Evolutionary conservation across 2,797 vertebrate genomes (phyloP), one percentile per base, ranked within the genome.

Genomic region (Dromococcyx pavoninus): DNA sequence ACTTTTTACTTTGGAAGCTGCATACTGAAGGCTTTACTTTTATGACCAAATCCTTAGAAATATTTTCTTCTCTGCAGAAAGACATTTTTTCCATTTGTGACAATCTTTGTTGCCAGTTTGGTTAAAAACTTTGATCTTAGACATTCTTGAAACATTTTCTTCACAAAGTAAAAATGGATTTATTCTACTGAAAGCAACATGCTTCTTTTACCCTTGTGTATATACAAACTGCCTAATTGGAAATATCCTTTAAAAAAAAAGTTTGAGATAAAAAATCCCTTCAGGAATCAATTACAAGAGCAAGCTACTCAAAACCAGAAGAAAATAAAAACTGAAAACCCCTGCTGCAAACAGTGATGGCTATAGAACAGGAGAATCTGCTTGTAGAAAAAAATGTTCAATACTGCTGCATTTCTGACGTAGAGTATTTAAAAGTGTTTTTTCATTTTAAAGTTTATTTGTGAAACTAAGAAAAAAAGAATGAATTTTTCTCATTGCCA

Each of bases 171-270:
- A 89, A 96, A 92, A 81, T 13, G n/a, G 62, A 90, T 93, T 66
- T 39, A 74, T 71, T 91, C 72, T 88, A 35, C 32, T 78, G 23
- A 81, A 94, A 86, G 41, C 33, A 12, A 61, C 28, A 66, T 19
- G 11, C 23, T 88, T 53, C 70, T 91, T 95, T 80, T 77, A 81
- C 74, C 35, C 61, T 48, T 69, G 27, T 2, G 1, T 33, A 54
- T 32, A 95, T 94, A 93, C 65, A 78, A 80, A 86, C 51, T 54
- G 21, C 28, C 48, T 78, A 88, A 95, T 37, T 93, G 87, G 43
- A 92, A 95, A 81, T 88, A 75, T 9, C 16, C 35, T 88, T 66
- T 48, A 18, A 60, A 85, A 94, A 90, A 21, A 21, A 85, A 84
- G 14, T 51, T 28, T 64, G 48, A 81, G 28, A 69, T 43, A 62